These are phyloP conservation scores for Rhysida immarginata DNA, from an alignment of 1,140 invertebrate species.

Conservation along the genomic window DNA sequence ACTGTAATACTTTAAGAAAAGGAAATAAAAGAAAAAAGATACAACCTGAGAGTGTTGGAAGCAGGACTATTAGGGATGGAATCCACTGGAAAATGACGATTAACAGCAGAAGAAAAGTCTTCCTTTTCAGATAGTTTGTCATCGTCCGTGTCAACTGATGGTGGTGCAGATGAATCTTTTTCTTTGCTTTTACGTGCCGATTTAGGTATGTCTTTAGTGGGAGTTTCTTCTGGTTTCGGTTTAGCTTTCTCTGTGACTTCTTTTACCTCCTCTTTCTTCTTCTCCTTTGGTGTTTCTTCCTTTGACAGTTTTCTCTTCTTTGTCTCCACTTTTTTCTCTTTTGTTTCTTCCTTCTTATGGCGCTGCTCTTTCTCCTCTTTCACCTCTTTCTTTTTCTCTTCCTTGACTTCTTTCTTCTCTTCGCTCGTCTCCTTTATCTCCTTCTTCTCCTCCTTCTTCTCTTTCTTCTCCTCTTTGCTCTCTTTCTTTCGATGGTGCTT, in stretches of 20 bases:
- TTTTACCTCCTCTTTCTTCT: not conserved
- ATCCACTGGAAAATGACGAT: slow-evolving; percentile 32
- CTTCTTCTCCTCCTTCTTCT: slow-evolving; percentile 1
- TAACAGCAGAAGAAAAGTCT: no score
- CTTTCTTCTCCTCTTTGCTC: slow-evolving; percentile 2
- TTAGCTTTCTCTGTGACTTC: not conserved
- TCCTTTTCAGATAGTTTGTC: not conserved
- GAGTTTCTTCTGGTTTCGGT: not conserved
- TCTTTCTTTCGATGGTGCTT: not conserved
- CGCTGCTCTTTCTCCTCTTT: not conserved
- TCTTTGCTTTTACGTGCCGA: not conserved
- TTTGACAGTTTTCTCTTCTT: not conserved
- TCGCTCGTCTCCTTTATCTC: not conserved
- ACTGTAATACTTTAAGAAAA: no score
- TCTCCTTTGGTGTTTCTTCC: not conserved
- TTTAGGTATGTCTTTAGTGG: not conserved
- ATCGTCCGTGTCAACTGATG: not conserved
- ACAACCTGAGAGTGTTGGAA: slow-evolving; percentile 22
- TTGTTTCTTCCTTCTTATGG: not conserved
- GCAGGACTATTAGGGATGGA: slow-evolving; percentile 49
- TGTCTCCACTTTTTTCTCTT: not conserved
- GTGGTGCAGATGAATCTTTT: not conserved
- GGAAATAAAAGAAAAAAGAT: no score
- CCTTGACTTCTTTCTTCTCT: not conserved
- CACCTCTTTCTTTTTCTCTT: not conserved